Conservation (phyloP, 2,113 vertebrate species). For the Anguilla japonica region DNA sequence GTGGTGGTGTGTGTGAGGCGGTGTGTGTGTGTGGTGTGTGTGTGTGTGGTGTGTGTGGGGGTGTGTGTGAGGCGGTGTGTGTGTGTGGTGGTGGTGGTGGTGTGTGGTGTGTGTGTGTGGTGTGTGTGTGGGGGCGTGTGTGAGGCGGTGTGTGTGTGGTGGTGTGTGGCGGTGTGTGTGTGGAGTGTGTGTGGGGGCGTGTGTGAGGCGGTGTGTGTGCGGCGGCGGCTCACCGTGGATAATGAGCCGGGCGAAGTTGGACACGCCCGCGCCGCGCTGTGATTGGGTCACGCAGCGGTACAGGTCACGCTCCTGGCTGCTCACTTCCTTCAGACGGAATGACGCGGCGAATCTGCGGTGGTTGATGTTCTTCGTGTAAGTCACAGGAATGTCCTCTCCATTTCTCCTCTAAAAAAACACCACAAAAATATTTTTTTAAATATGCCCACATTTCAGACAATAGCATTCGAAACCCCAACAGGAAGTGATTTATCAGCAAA, state of each 20-base stretch:
- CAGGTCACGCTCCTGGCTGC: constrained; percentile 89
- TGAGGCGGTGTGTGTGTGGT: too few species aligned
- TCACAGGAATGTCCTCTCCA: constrained; percentile 94
- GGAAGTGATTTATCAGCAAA: neutral
- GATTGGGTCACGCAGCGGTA: constrained; percentile 98
- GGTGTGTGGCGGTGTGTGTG: too few species aligned
- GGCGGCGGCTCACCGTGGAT: constrained; percentile 80
- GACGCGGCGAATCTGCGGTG: constrained; percentile 95
- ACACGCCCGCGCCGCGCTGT: constrained; percentile 92
- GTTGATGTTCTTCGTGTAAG: constrained; percentile 96
- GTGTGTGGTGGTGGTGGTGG: too few species aligned
- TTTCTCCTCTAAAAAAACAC: constrained; percentile 80
- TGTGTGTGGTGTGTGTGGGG: too few species aligned
- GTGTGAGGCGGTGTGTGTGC: neutral
- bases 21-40: too few species aligned
- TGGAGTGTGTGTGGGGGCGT: too few species aligned
- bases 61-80: too few species aligned
- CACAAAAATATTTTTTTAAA: neutral
- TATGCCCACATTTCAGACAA: neutral
- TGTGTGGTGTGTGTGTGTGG: too few species aligned
- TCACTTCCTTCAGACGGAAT: constrained; percentile 91
- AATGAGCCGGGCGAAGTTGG: constrained; percentile 94
- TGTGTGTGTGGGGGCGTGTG: too few species aligned
- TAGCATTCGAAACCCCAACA: neutral
- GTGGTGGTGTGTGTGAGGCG: too few species aligned